These are phyloP conservation scores for Phania funesta DNA, from an alignment of 2,888 invertebrate genomes.

Conservation along the genomic window DNA sequence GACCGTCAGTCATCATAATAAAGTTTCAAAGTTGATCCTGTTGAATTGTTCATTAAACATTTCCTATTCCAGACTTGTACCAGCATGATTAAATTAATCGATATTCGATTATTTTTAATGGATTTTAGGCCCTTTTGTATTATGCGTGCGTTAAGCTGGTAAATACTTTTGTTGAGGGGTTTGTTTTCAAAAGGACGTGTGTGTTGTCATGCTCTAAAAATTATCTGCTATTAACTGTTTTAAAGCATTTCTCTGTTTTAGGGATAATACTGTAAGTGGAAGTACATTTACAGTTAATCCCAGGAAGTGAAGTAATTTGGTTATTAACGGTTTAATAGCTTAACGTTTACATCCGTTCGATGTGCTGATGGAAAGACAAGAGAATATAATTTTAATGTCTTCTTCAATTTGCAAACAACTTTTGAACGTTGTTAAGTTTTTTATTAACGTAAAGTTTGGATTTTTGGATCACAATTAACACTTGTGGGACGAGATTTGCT, in stretches of 20 bases:
- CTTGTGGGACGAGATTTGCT: too few relatives aligned
- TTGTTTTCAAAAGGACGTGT: constrained; percentile 30
- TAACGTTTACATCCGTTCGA: constrained; percentile 17
- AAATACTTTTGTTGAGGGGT: constrained; percentile 2
- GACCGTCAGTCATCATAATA: constrained; percentile 29
- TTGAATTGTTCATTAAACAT: constrained; percentile 52
- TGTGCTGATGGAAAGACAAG: neutral
- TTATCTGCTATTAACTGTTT: constrained; percentile 46
- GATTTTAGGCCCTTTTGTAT: neutral
- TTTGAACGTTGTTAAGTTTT: too few relatives aligned
- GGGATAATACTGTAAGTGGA: neutral
- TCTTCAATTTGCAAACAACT: too few relatives aligned
- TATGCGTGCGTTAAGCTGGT: neutral
- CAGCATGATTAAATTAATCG: constrained; percentile 61
- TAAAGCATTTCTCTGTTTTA: neutral
- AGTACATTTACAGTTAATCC: constrained; percentile 58
- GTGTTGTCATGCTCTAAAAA: constrained; percentile 63
- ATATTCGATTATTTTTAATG: constrained; percentile 50
- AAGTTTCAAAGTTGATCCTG: constrained; percentile 55
- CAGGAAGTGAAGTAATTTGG: constrained; percentile 5
- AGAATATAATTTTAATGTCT: neutral
- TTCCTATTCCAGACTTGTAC: constrained; percentile 23
- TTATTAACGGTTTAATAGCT: constrained; percentile 20
- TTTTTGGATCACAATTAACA: too few relatives aligned
- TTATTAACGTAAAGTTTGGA: too few relatives aligned